These are phyloP conservation scores for Megaceryle alcyon DNA, from an alignment of 2,797 vertebrate genomes.

Conservation along the genomic window DNA sequence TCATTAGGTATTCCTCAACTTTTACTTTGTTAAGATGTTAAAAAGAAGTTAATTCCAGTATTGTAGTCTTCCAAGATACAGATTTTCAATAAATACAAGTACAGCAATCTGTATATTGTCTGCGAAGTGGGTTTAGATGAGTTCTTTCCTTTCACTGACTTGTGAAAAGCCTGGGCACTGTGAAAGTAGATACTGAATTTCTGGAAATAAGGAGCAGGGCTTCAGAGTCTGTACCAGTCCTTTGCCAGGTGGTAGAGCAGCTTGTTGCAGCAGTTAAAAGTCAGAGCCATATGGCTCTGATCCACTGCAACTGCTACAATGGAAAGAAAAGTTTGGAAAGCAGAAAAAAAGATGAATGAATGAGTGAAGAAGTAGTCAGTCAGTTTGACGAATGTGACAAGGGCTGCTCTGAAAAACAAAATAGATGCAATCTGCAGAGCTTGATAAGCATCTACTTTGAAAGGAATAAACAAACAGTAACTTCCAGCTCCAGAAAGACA, in stretches of 20 bases:
- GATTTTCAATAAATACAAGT: background rate
- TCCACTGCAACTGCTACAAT: slow-evolving; percentile 70
- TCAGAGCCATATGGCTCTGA: slow-evolving; percentile 72
- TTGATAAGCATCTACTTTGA: slow-evolving; percentile 24
- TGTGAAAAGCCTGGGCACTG: slow-evolving; percentile 36
- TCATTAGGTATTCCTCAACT: background rate
- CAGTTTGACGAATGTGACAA: slow-evolving; percentile 40
- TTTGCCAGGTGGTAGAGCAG: slow-evolving; percentile 73
- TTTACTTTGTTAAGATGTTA: background rate
- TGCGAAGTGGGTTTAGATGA: background rate
- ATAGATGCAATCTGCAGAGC: slow-evolving; percentile 28
- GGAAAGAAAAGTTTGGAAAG: slow-evolving; percentile 64
- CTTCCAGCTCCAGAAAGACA: background rate
- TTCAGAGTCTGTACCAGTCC: slow-evolving; percentile 42
- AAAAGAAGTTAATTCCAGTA: background rate
- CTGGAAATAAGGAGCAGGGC: slow-evolving; percentile 48
- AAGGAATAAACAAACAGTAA: slow-evolving; percentile 5
- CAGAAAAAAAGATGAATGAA: slow-evolving; percentile 51
- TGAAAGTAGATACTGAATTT: slow-evolving; percentile 38
- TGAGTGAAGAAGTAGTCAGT: slow-evolving; percentile 28
- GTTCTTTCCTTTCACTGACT: background rate
- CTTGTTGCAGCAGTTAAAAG: slow-evolving; percentile 75
- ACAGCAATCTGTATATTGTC: background rate
- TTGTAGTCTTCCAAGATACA: background rate
- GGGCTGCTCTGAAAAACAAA: slow-evolving; percentile 30